Base-by-base conservation (phyloP, 1,140 invertebrate genomes). In the Radopholus similis region DNA sequence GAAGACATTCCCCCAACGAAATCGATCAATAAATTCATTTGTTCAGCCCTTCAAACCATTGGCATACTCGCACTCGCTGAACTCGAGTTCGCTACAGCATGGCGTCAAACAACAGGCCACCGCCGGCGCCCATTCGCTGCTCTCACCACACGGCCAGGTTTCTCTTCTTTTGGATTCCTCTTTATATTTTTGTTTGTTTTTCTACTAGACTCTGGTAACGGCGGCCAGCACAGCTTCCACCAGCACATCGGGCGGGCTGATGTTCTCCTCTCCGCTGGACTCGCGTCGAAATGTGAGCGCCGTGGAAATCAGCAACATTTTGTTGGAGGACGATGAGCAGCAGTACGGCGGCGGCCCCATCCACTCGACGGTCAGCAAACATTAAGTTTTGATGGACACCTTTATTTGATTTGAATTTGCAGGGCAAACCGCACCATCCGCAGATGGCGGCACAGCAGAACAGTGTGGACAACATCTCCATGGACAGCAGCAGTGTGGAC, bases 401-500 rank as follows among this genome's bases (percentile, higher is more conserved):
- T 13, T 49, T 9, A 49, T 13, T 49, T 11, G 18, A 21, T 4
- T 49, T 8, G 4, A 11, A 2, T 49, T 49, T 49, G 6, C 26
- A 49, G 26, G 26, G 1, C 18, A 49, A 13, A 49, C n/a, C 8
- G 26, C 18, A 21, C 9, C 18, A 49, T 15, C 18, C 18, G 26
- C 47, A 26, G 47, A 21, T 26, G 8, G 47, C 9, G 2, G 47
- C 8, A 11, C 38, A 51, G 11, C 59, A 42, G n/a, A 62, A 28
- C 49, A 62, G 59, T 23, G 6, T 62, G 30, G 59, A 62, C 30
- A 26, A 8, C n/a, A 13, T 42, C 21, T 62, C 59, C 11, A 40
- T 62, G 5, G 40, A 40, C 18, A 44, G 72, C 23, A 70, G 72
- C 28, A 54, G 42, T 9, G 58, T 72, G 11, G 70, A 72, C 28